phyloP scores from a whole-genome alignment of 2,888 invertebrate species.

The Steinernema scapterisci region DNA sequence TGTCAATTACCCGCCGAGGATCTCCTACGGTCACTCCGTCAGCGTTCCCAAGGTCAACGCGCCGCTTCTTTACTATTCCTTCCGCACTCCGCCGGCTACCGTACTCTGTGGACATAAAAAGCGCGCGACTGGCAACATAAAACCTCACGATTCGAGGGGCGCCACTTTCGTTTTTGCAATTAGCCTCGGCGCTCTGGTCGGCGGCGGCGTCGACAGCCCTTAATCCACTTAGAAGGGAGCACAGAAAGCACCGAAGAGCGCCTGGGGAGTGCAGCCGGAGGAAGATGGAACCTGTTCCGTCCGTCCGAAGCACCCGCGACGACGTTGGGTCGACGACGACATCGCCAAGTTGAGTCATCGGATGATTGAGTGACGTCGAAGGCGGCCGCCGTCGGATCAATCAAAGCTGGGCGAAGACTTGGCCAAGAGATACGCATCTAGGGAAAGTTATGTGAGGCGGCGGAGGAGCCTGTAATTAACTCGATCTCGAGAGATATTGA shows the following conservation, averaged over 20 bases:
- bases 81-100: not conserved
- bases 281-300: slow-evolving; percentile 4
- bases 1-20: slow-evolving; percentile 16
- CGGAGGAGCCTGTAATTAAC: slow-evolving; percentile 17
- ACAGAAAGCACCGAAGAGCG: slow-evolving; percentile 27
- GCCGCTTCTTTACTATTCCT: not conserved
- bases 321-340: not conserved
- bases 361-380: slow-evolving; percentile 27
- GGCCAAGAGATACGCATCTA: slow-evolving; percentile 27
- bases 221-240: slow-evolving; percentile 27
- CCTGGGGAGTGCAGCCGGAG: not conserved
- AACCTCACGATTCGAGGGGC: slow-evolving; percentile 26
- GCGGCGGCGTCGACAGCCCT: slow-evolving; percentile 22
- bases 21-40: slow-evolving; percentile 28
- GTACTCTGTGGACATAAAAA: slow-evolving; percentile 10
- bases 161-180: slow-evolving; percentile 30
- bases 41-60: slow-evolving; percentile 21
- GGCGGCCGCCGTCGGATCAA: slow-evolving; percentile 19
- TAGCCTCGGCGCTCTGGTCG: slow-evolving; percentile 11
- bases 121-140: slow-evolving; percentile 31
- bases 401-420: slow-evolving; percentile 13
- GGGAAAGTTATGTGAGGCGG: slow-evolving; percentile 16
- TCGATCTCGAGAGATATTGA: slow-evolving; percentile 20
- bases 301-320: not conserved
- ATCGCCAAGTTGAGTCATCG: slow-evolving; percentile 27